phyloP scores from a whole-genome alignment of 2,888 invertebrate genomes.

The Drosophila maculinotata region DNA sequence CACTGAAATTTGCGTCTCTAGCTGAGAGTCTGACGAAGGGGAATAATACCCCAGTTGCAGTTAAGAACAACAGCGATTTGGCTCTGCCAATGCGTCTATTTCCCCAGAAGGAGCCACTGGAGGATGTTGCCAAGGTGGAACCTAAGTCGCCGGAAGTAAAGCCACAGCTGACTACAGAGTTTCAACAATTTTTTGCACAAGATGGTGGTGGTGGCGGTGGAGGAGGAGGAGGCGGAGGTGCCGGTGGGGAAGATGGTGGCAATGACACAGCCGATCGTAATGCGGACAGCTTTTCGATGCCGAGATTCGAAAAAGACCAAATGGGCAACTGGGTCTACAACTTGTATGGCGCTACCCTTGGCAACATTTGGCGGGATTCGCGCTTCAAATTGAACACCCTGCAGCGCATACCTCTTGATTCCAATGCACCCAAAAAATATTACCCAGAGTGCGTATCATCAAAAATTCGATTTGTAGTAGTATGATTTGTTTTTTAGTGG shows the following conservation, averaged over 20 bases:
- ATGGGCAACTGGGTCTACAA: conserved; percentile 11
- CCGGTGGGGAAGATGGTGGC: too few relatives aligned
- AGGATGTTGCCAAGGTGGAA: background rate
- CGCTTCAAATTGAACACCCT: background rate
- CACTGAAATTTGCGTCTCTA: background rate
- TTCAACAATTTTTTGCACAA: background rate
- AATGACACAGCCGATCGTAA: too few relatives aligned
- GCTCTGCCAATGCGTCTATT: background rate
- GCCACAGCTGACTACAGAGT: background rate
- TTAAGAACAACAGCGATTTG: too few relatives aligned
- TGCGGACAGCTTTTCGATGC: too few relatives aligned
- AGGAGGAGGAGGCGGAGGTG: too few relatives aligned
- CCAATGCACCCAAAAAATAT: background rate
- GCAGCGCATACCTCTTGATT: background rate
- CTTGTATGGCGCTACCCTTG: conserved; percentile 11
- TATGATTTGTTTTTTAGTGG: background rate
- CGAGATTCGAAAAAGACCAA: background rate
- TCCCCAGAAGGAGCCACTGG: background rate
- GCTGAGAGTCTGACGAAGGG: too few relatives aligned
- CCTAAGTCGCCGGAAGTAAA: too few relatives aligned
- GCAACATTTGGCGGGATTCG: conserved; percentile 1
- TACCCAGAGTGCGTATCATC: conserved; percentile 15
- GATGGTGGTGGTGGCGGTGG: background rate
- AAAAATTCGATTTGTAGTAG: too few relatives aligned
- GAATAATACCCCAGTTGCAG: too few relatives aligned